phyloP scores from a whole-genome alignment of 2,797 vertebrate species.

The Sebastes ruberrimus region DNA sequence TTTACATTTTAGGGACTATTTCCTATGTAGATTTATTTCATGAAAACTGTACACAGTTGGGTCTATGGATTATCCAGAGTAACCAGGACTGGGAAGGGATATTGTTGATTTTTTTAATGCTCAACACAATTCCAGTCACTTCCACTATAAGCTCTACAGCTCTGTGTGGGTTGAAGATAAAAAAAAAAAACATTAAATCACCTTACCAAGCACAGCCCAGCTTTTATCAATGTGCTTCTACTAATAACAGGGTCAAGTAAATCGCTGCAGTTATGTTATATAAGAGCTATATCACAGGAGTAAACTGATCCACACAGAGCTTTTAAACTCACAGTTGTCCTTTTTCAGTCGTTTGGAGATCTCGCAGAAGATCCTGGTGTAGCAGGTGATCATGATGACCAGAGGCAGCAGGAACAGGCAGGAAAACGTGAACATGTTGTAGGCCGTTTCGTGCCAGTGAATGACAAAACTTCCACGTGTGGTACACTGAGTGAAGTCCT shows the following conservation, averaged over 20 bases:
- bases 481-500: constrained; percentile 90
- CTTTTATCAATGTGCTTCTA: background rate
- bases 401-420: constrained; percentile 90
- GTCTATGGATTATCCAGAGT: background rate
- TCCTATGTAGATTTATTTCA: background rate
- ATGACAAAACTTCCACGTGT: constrained; percentile 85
- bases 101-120: background rate
- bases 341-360: constrained; percentile 88
- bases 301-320: background rate
- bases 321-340: constrained; percentile 79
- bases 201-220: background rate
- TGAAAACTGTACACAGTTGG: background rate
- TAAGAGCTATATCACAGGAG: background rate
- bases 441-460: constrained; percentile 88
- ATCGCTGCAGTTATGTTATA: background rate
- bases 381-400: constrained; percentile 90
- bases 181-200: background rate
- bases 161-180: background rate
- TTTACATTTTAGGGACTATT: background rate
- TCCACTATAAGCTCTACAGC: background rate
- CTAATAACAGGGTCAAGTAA: background rate
- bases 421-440: constrained; percentile 90
- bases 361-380: constrained; percentile 87
- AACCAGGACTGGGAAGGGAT: background rate
- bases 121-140: background rate